Evolutionary conservation across 2,797 vertebrate genomes (phyloP), one percentile per base, ranked within the genome.

Genomic region (Danio choprae): DNA sequence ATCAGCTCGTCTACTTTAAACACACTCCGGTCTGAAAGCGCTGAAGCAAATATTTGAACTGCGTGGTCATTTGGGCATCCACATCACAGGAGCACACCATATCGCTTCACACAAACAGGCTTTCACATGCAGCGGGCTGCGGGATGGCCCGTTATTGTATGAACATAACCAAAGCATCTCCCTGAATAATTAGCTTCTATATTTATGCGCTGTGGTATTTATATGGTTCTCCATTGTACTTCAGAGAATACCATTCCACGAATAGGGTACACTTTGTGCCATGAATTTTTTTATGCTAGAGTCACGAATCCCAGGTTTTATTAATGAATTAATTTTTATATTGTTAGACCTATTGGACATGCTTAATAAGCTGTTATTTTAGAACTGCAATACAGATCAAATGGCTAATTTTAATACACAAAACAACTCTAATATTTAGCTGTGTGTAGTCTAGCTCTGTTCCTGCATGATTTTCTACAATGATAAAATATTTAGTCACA

Each of bases 21-120:
- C 56, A 74, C 50, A 50, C 41, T 29, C 74, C 5, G 15, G 18
- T 64, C n/a, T 78, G 22, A 40, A 72, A 56, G 68, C 41, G 15
- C 77, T 63, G 40, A 80, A 55, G 55, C 50, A 76, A 70, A 76
- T 62, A 81, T 75, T 68, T 76, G 20, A 60, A 69, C 64, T 53
- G 80, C 62, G 63, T 22, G 48, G 65, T 38, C 64, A 43, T 55
- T 55, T 22, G 56, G 44, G 40, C 44, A 68, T 56, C 16, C 44
- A 51, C n/a, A 59, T 59, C 22, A 38, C 43, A 59, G 59, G 56
- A 62, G 43, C 58, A 29, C 59, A 62, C 43, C 36, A 62, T 18
- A 51, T 79, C 43, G 20, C 36, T 65, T n/a, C 22, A n/a, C 56
- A 74, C 29, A 74, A 48, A 63, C 72, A 74, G 36, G 56, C 44